Evolutionary conservation across 37 sponge, comb jelly and placozoan genomes (phyloP).

Genomic region (Bolinopsis microptera): DNA sequence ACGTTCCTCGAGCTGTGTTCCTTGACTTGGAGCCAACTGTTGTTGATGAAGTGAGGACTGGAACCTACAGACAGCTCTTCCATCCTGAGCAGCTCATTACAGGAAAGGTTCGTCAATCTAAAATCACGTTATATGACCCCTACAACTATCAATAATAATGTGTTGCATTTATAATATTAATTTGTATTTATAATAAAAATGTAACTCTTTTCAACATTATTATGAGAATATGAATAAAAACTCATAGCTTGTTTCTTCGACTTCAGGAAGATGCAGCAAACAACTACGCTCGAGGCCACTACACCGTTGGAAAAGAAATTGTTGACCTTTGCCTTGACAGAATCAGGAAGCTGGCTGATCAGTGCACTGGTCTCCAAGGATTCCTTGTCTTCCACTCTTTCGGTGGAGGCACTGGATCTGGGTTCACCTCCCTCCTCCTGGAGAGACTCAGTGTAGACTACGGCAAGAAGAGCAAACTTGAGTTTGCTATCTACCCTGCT

Average conservation of each 20-base stretch:
- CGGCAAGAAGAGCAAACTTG: constrained; percentile 96
- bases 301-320: constrained; percentile 83
- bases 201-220: too few relatives aligned
- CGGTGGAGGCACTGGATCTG: constrained; percentile 97
- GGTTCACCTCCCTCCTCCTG: constrained; percentile 93
- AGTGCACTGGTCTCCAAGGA: constrained; percentile 90
- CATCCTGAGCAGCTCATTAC: constrained; percentile 89
- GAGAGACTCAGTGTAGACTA: constrained; percentile 96
- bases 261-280: constrained; percentile 85
- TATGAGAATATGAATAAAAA: neutral
- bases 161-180: neutral
- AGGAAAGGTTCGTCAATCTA: constrained; percentile 69
- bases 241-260: too few relatives aligned
- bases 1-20: constrained; percentile 94
- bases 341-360: constrained; percentile 84
- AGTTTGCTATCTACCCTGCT: constrained; percentile 96
- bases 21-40: constrained; percentile 97
- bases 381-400: constrained; percentile 93
- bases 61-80: constrained; percentile 89
- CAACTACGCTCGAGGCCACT: constrained; percentile 92
- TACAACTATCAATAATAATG: neutral
- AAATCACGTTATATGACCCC: neutral
- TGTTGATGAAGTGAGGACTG: constrained; percentile 89
- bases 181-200: too few relatives aligned
- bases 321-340: constrained; percentile 77